phyloP scores from a whole-genome alignment of 1,140 invertebrate species.

The Wasmannia auropunctata region DNA sequence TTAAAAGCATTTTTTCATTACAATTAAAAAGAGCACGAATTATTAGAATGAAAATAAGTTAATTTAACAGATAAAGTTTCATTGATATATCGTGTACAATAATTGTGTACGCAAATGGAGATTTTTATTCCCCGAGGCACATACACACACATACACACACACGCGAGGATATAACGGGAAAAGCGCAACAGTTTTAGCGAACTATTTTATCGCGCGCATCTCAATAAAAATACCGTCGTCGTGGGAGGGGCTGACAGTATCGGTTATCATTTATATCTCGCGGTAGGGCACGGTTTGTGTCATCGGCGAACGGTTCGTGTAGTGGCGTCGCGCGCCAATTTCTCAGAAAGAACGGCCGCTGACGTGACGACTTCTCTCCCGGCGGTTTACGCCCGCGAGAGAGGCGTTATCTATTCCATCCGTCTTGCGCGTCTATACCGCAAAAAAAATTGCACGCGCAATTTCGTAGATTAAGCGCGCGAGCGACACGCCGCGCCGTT shows the following conservation, averaged over 20 bases:
- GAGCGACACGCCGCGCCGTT: not conserved
- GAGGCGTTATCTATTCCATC: slow-evolving; percentile 29
- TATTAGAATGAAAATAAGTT: not conserved
- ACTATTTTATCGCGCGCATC: slow-evolving; percentile 13
- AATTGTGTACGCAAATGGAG: not conserved
- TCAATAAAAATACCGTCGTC: slow-evolving; percentile 4
- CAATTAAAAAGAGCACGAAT: not conserved
- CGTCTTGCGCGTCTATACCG: slow-evolving; percentile 17
- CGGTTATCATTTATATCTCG: slow-evolving; percentile 58
- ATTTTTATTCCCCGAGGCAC: not conserved
- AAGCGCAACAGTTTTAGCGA: slow-evolving; percentile 15
- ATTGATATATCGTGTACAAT: not conserved
- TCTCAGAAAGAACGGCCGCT: not conserved
- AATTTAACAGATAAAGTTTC: not conserved
- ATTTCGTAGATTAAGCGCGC: slow-evolving; percentile 36
- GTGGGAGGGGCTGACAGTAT: slow-evolving; percentile 9
- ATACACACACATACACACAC: too few relatives aligned
- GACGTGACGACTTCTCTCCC: not conserved
- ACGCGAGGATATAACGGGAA: not conserved
- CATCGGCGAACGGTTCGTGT: slow-evolving; percentile 7
- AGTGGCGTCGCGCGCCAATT: slow-evolving; percentile 21
- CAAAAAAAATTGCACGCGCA: slow-evolving; percentile 46
- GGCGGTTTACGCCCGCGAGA: slow-evolving; percentile 5
- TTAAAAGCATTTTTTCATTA: not conserved
- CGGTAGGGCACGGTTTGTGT: slow-evolving; percentile 11